These are phyloP conservation scores for Plagodis dolabraria DNA, from an alignment of 2,888 invertebrate genomes.

Conservation along the genomic window DNA sequence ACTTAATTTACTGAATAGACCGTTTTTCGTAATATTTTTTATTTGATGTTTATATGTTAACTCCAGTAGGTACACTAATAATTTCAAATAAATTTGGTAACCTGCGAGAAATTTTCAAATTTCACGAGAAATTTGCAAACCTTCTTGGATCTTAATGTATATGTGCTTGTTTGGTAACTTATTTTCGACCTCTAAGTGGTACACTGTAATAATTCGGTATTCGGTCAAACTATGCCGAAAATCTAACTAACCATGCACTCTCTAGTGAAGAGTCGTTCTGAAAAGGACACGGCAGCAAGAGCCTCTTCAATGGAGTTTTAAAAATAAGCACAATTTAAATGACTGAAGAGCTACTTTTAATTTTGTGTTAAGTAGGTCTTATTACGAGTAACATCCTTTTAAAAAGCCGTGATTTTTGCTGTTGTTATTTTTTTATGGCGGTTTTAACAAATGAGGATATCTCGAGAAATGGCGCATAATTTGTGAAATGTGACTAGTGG, in stretches of 20 bases:
- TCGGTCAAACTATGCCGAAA: conserved; percentile 1
- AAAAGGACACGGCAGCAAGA: conserved; percentile 24
- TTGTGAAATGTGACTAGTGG: too few species aligned
- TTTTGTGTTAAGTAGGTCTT: conserved; percentile 18
- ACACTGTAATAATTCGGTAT: neutral
- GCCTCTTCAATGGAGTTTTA: conserved; percentile 28
- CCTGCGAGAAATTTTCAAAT: too few species aligned
- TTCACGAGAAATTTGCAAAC: too few species aligned
- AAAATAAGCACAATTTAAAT: conserved; percentile 38
- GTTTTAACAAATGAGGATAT: neutral
- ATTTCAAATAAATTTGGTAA: too few species aligned
- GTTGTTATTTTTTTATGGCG: conserved; percentile 2
- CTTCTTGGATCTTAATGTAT: too few species aligned
- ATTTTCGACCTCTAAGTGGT: neutral
- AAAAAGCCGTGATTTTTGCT: conserved; percentile 15
- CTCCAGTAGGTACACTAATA: too few species aligned
- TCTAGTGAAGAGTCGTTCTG: conserved; percentile 31
- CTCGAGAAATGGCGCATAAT: too few species aligned
- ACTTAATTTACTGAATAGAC: too few species aligned
- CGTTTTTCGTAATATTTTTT: too few species aligned
- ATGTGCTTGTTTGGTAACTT: neutral
- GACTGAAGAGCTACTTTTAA: conserved; percentile 29
- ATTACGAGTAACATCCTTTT: conserved; percentile 5
- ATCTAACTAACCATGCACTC: neutral
- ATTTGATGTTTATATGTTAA: too few species aligned